Percentiles rank a stretch among this genome's conserved stretches.
phyloP scores from a whole-genome alignment of 92 coral and sea anemone species.

The Zoanthus sansibaricus region DNA sequence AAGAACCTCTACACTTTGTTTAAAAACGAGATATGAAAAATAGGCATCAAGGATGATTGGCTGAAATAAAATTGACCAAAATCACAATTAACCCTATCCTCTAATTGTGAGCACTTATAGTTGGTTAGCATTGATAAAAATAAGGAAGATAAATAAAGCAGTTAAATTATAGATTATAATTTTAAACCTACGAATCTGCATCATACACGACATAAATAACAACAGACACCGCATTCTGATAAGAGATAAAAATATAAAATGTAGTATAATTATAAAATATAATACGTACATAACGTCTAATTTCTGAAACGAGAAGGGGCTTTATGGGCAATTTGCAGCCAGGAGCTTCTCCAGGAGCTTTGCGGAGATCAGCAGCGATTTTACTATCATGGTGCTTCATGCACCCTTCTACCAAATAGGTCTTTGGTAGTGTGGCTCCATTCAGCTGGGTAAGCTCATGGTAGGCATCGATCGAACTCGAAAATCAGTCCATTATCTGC shows the following conservation, averaged over 20 bases:
- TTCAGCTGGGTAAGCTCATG: neutral
- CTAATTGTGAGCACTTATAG: too few species aligned
- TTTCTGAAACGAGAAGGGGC: conserved; percentile 13
- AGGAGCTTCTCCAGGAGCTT: neutral
- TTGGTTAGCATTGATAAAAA: too few species aligned
- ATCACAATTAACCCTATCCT: too few species aligned
- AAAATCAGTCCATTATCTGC: conserved; percentile 2
- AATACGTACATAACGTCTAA: neutral
- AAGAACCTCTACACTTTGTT: too few species aligned
- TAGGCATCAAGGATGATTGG: too few species aligned
- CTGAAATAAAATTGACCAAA: too few species aligned
- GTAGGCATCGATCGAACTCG: neutral
- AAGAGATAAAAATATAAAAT: neutral
- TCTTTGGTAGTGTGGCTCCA: neutral
- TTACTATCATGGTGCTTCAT: neutral
- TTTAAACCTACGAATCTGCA: neutral
- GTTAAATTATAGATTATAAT: too few species aligned
- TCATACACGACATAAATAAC: neutral
- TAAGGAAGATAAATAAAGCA: too few species aligned
- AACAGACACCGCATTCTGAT: neutral
- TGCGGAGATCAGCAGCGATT: neutral
- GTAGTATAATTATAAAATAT: neutral
- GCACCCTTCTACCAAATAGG: neutral
- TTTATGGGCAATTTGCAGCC: conserved; percentile 19
- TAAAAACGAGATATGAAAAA: too few species aligned